Conservation (phyloP, 30 jellyfish, hydroid and myxozoan species). For the Cassiopea andromeda region DNA sequence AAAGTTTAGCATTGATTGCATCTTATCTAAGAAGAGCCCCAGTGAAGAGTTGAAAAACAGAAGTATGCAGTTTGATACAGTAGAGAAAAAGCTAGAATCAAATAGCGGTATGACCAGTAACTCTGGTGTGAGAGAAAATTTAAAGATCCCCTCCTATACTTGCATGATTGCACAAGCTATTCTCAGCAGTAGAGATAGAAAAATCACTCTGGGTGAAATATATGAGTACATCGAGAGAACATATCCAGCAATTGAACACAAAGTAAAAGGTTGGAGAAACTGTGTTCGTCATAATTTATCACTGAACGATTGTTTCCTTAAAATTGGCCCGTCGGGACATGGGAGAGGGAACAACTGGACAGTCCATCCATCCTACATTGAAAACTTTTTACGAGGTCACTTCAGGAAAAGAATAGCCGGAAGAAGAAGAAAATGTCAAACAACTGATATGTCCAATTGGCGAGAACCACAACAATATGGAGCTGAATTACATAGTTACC, state of each 20-base stretch:
- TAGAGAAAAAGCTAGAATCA: neutral
- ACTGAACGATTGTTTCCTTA: conserved; percentile 70
- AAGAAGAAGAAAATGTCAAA: conserved; percentile 16
- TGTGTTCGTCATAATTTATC: conserved; percentile 81
- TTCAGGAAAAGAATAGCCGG: conserved; percentile 62
- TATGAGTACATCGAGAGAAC: conserved; percentile 65
- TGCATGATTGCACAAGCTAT: conserved; percentile 81
- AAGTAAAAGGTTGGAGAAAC: conserved; percentile 82
- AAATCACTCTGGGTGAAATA: conserved; percentile 72
- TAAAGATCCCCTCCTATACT: conserved; percentile 67
- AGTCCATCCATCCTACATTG: conserved; percentile 68
- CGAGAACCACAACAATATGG: neutral
- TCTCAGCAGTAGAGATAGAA: conserved; percentile 34
- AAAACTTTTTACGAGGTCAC: conserved; percentile 69
- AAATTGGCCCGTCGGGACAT: conserved; percentile 71
- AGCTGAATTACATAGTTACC: neutral
- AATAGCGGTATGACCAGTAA: neutral
- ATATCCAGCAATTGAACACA: conserved; percentile 55
- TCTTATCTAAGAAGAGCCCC: conserved; percentile 12
- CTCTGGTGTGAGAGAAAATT: conserved; percentile 9
- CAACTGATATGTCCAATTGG: conserved; percentile 6
- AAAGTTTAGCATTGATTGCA: conserved; percentile 40
- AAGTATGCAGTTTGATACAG: neutral
- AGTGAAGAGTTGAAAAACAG: neutral
- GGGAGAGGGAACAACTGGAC: conserved; percentile 88